Evolutionary conservation across 30 jellyfish, hydroid and myxozoan genomes (phyloP), one percentile per base, ranked within the genome.

Genomic region (Sanderia malayensis): DNA sequence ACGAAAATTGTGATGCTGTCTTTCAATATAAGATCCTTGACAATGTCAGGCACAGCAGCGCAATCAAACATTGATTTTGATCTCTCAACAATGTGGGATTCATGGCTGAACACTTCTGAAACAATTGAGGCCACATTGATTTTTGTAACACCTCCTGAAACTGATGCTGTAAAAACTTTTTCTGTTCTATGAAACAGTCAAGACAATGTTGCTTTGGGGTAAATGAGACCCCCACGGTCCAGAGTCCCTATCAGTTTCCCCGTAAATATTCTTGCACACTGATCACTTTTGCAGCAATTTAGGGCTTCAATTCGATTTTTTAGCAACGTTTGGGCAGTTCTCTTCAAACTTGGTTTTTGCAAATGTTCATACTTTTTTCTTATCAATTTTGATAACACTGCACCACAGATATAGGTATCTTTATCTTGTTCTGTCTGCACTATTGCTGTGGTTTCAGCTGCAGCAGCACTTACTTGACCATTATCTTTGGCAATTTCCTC

Each of bases 101-200:
- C 79, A 65, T 67, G 64, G 24, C 24, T 33, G 21, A 67, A 67
- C 25, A 67, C 26, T 24, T 22, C 21, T 31, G 61, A 44, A 17
- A 67, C 79, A 67, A 67, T 67, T 22, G 79, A 21, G 26, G 79
- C 79, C 60, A 67, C 79, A 44, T 34, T 67, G 31, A 67, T 67
- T 46, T 46, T 67, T 23, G 60, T 67, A 31, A 34, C 61, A 65
- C 65, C 52, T 28, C 52, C 79, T 4, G 19, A 30, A 67, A 67
- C 23, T 2, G 47, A 23, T 67, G 1, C 61, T 44, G 31, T 22
- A 44, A 62, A 62, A 1, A 23, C 26, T 62, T 62, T 29, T 44
- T 1, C 29, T 59, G 71, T 46, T 59, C 46, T n/a, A 4, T 59
- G 71, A 19, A 59, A 59, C 19, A 59, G 44, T 8, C 24, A 32